Evolutionary conservation across 2,113 vertebrate species (phyloP).

Genomic region (Antechinus flavipes): DNA sequence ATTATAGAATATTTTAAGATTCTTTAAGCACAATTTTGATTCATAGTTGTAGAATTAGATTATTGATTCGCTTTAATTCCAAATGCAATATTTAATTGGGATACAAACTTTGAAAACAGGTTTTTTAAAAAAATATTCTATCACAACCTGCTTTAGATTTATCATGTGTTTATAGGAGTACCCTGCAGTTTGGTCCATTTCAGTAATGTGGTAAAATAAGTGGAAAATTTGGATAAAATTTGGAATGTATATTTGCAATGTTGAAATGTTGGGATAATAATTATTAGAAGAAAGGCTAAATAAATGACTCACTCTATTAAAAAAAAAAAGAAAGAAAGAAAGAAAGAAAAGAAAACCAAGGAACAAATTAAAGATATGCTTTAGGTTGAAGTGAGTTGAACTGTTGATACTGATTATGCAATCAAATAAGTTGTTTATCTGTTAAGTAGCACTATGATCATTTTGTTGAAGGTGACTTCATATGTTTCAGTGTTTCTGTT

Average conservation of each 20-base stretch:
- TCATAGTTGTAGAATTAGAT: no score
- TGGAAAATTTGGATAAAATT: not conserved
- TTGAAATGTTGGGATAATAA: not conserved
- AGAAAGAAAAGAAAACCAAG: not conserved
- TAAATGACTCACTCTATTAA: not conserved
- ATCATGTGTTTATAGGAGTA: not conserved
- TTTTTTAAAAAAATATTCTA: not conserved
- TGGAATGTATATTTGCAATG: not conserved
- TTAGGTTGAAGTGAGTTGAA: not conserved
- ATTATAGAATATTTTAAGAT: constrained; percentile 30
- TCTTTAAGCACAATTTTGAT: constrained; percentile 10
- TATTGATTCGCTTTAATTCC: not conserved
- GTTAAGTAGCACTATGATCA: not conserved
- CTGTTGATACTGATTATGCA: not conserved
- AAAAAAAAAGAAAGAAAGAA: no score
- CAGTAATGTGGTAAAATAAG: not conserved
- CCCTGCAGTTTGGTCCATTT: not conserved
- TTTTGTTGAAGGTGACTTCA: not conserved
- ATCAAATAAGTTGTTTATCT: not conserved
- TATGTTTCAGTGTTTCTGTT: not conserved
- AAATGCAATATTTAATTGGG: not conserved
- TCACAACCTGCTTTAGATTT: not conserved
- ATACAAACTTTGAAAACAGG: no score
- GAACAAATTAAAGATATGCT: not conserved
- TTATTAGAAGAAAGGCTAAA: constrained; percentile 11